These are phyloP conservation scores for Nemoura dubitans DNA, from an alignment of 2,888 invertebrate species.

Conservation along the genomic window DNA sequence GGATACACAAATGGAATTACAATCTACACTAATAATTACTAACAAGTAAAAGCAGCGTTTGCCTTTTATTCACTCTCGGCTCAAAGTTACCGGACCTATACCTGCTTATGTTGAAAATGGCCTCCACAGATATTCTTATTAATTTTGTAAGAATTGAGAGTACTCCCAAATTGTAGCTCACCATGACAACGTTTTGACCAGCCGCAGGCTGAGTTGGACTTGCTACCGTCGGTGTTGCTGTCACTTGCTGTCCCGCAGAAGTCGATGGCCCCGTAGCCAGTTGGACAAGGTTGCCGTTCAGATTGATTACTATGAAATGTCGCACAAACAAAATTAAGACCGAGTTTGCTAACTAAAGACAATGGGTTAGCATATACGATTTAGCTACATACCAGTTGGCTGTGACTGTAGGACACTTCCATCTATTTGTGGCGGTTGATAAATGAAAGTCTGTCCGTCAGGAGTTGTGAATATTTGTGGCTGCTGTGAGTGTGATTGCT, in stretches of 20 bases:
- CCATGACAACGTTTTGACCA: slow-evolving; percentile 79
- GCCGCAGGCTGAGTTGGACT: slow-evolving; percentile 58
- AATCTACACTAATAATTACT: slow-evolving; percentile 40
- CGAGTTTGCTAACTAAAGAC: not conserved
- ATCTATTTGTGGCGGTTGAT: slow-evolving; percentile 78
- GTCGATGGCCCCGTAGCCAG: slow-evolving; percentile 62
- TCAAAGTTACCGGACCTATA: too few species aligned
- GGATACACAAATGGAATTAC: slow-evolving; percentile 1
- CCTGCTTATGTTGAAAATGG: too few species aligned
- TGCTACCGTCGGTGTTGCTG: slow-evolving; percentile 54
- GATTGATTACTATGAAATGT: slow-evolving; percentile 70
- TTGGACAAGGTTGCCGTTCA: slow-evolving; percentile 82
- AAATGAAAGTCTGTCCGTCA: slow-evolving; percentile 92
- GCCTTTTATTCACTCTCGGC: too few species aligned
- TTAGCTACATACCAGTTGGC: slow-evolving; percentile 62
- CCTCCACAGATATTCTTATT: too few species aligned
- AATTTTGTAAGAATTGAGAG: too few species aligned
- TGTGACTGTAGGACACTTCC: slow-evolving; percentile 68
- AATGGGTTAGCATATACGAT: not conserved
- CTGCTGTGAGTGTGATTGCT: slow-evolving; percentile 71
- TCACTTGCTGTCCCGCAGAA: slow-evolving; percentile 61
- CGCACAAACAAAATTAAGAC: too few species aligned
- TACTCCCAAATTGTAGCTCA: slow-evolving; percentile 58
- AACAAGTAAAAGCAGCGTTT: too few species aligned
- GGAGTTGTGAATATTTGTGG: slow-evolving; percentile 89